These are phyloP conservation scores for Athene cunicularia DNA, from an alignment of 2,113 vertebrate genomes.

Conservation along the genomic window DNA sequence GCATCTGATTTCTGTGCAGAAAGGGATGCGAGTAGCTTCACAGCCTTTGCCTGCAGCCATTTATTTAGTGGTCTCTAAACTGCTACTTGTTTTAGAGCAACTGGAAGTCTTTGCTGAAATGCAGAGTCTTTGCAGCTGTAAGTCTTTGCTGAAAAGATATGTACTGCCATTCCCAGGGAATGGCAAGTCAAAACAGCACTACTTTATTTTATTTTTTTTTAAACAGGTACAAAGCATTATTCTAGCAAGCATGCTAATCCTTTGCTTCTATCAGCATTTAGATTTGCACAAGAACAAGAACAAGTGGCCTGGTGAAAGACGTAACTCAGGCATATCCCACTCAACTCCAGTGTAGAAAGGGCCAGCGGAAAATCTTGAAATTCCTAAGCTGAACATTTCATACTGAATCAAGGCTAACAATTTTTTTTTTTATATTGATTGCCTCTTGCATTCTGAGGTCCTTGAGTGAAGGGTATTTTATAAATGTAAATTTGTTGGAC, in stretches of 20 bases:
- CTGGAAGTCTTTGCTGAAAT: not conserved
- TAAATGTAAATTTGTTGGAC: slow-evolving; percentile 60
- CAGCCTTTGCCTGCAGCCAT: not conserved
- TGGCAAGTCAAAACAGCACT: not conserved
- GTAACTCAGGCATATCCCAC: not conserved
- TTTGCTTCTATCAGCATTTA: not conserved
- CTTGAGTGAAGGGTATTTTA: slow-evolving; percentile 51
- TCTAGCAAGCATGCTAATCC: not conserved
- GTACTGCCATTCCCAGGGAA: not conserved
- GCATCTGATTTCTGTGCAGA: not conserved
- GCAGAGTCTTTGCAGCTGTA: not conserved
- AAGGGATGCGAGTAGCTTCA: not conserved
- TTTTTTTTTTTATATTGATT: slow-evolving; percentile 50
- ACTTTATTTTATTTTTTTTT: not conserved
- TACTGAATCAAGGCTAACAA: not conserved
- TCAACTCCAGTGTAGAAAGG: not conserved
- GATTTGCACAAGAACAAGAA: not conserved
- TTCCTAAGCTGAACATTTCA: not conserved
- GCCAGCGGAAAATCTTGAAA: not conserved
- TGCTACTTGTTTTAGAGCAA: not conserved
- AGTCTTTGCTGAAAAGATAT: not conserved
- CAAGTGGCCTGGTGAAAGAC: not conserved
- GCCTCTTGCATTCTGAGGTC: slow-evolving; percentile 8
- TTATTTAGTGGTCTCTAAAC: not conserved
- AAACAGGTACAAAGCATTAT: not conserved